Base-by-base conservation (phyloP, 2,113 vertebrate genomes). In the Miniopterus natalensis region DNA sequence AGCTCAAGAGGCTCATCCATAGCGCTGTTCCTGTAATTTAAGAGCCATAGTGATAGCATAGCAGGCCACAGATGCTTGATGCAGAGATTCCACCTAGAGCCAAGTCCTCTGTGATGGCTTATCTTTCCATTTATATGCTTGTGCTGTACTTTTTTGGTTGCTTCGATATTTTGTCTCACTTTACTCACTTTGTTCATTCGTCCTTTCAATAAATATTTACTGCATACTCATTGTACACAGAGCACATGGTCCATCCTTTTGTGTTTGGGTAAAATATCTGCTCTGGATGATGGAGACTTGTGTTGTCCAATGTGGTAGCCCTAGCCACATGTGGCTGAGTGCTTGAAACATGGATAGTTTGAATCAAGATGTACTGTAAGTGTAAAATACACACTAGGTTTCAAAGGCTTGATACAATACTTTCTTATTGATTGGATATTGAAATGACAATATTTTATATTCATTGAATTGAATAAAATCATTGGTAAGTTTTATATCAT, bases 401-500 rank as follows among this genome's bases (percentile, higher is more conserved):
- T 75, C 71, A 88, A 95, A 88, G 53, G 11, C 63, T 77, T 20
- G 49, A 27, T 57, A 20, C 79, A 88, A 71, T 93, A 47, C 70
- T 74, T 87, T 92, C 84, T 65, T 90, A 71, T 79, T 79, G 13
- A 53, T 71, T 93, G 10, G 15, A 66, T 86, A 79, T 75, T 65
- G 23, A 97, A 57, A 86, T 83, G 47, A 49, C 75, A 40, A 31
- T 51, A 87, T 71, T 83, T 90, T 94, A 42, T 31, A 70, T 78
- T 20, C 47, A 53, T 42, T 94, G 21, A 42, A n/a, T 83, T 20
- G 47, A 79, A 55, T 89, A 66, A 92, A 92, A 68, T 79, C 47
- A 55, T 68, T 73, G 53, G 73, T 63, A 89, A 74, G n/a, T 81
- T 95, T 91, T 87, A 40, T 66, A 63, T 81, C 20, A 90, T 4